A percentile compares a stretch with the other conserved stretches of the same genome.
Conservation (phyloP, 2,113 vertebrate genomes). For the Probosciger aterrimus region DNA sequence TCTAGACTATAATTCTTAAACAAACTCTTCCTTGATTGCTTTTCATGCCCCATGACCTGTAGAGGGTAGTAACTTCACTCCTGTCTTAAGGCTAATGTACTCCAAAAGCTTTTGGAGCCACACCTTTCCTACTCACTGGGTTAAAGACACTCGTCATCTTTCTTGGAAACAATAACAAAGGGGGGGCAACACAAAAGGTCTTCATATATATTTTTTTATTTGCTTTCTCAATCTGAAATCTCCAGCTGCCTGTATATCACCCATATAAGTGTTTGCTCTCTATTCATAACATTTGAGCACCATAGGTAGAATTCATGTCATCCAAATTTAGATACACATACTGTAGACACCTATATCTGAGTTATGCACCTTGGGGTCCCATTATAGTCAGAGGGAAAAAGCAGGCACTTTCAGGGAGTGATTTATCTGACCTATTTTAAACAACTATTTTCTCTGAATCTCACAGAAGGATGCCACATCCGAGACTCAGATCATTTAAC, state of each 20-base stretch:
- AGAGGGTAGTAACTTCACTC: neutral
- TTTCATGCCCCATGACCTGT: rapidly evolving
- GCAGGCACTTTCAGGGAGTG: neutral
- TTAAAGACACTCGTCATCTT: neutral
- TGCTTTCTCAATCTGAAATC: neutral
- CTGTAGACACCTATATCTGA: neutral
- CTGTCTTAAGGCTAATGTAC: neutral
- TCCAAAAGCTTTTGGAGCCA: neutral
- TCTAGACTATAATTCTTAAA: neutral
- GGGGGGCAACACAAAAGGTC: neutral
- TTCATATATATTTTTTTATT: neutral
- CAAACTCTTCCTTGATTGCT: neutral
- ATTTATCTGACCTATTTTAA: neutral
- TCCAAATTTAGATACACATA: neutral
- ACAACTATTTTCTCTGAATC: neutral
- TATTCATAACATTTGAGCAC: neutral
- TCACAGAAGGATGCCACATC: neutral
- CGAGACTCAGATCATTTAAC: neutral
- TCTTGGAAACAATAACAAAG: neutral
- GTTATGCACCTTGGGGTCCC: neutral
- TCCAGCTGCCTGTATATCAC: neutral
- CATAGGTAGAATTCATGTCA: neutral
- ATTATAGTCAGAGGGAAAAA: neutral
- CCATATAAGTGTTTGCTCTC: neutral
- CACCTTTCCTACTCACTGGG: neutral